phyloP scores from a whole-genome alignment of 1,140 invertebrate species.

The Aphis gossypii region DNA sequence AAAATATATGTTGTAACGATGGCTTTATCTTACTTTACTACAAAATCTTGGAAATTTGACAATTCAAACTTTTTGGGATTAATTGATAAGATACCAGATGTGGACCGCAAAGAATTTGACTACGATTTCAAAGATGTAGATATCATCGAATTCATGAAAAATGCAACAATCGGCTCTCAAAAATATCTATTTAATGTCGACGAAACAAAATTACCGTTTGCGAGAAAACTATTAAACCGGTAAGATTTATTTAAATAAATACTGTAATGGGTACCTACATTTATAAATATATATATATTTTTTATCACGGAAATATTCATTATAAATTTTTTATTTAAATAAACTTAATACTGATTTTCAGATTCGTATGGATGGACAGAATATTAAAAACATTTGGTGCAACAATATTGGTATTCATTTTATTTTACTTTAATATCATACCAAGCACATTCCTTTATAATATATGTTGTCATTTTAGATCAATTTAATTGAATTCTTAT shows the following conservation, averaged over 20 bases:
- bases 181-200: constrained; percentile 69
- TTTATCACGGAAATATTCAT: neutral
- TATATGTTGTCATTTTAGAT: neutral
- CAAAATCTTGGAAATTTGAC: constrained; percentile 87
- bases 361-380: constrained; percentile 26
- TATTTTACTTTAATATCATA: neutral
- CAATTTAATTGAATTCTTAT: neutral
- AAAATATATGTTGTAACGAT: constrained; percentile 72
- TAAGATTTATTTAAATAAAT: neutral
- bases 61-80: constrained; percentile 84
- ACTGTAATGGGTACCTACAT: neutral
- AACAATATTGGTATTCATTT: neutral
- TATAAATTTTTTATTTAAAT: neutral
- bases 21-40: constrained; percentile 89
- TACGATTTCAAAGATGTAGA: constrained; percentile 65
- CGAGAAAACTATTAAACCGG: neutral
- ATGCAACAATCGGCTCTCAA: constrained; percentile 68
- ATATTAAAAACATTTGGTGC: neutral
- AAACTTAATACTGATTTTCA: neutral
- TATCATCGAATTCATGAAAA: constrained; percentile 66
- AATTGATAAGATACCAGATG: constrained; percentile 65
- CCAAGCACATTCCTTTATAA: neutral
- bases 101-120: constrained; percentile 66
- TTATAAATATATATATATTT: too few relatives aligned
- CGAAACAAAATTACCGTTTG: constrained; percentile 39